These are phyloP conservation scores for Choristoneura rosaceana DNA, from an alignment of 2,888 invertebrate genomes.

Conservation along the genomic window DNA sequence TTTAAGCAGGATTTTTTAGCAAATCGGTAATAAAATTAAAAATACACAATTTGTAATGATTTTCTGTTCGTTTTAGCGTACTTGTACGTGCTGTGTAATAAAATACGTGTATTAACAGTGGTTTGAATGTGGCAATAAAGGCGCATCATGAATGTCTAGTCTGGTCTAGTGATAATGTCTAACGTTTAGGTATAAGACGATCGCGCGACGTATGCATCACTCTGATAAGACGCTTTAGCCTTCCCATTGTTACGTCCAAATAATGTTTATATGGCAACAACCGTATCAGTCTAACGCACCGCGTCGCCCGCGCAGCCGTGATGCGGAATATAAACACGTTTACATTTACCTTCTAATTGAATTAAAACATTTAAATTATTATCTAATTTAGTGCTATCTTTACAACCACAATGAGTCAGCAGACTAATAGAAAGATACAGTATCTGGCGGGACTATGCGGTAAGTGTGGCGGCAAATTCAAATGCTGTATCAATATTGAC, in stretches of 20 bases:
- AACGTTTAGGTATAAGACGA: constrained; percentile 1
- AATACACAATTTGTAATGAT: neutral
- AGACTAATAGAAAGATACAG: constrained; percentile 68
- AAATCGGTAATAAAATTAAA: neutral
- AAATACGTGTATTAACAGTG: neutral
- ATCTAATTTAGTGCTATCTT: constrained; percentile 1
- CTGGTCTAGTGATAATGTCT: neutral
- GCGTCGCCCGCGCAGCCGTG: constrained; percentile 12
- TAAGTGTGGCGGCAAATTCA: constrained; percentile 62
- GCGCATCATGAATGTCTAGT: neutral
- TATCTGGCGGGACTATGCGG: constrained; percentile 79
- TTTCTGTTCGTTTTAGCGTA: neutral
- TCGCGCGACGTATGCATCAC: constrained; percentile 1
- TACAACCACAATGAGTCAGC: constrained; percentile 49
- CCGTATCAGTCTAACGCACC: constrained; percentile 18
- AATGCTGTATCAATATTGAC: constrained; percentile 37
- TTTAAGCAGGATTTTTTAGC: neutral
- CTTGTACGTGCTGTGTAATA: neutral
- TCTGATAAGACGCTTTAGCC: constrained; percentile 10
- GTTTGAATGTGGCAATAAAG: neutral
- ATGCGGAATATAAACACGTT: constrained; percentile 16
- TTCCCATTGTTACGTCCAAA: constrained; percentile 6
- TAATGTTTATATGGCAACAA: constrained; percentile 3
- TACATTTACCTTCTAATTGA: constrained; percentile 14
- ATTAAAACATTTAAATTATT: constrained; percentile 8